phyloP scores from a whole-genome alignment of 2,113 vertebrate genomes.

The Lagopus leucura region DNA sequence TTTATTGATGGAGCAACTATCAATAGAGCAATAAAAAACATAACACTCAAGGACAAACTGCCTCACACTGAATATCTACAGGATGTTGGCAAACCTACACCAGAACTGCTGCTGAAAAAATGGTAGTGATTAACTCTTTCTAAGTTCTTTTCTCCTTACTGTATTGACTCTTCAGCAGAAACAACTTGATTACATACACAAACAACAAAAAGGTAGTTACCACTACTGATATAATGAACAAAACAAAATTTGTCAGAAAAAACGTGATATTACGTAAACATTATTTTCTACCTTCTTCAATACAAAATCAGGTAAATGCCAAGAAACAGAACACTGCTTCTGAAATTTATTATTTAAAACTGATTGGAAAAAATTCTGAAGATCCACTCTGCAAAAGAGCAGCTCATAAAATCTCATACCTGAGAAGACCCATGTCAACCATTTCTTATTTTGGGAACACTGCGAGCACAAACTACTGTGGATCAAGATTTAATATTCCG shows the following conservation, averaged over 20 bases:
- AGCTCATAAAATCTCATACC: not conserved
- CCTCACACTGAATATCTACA: slow-evolving; percentile 63
- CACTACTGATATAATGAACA: not conserved
- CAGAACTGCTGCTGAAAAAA: not conserved
- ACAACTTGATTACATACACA: not conserved
- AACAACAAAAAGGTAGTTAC: not conserved
- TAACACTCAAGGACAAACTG: not conserved
- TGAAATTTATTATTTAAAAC: not conserved
- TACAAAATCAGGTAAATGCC: not conserved
- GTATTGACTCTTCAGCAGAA: not conserved
- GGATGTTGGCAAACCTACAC: slow-evolving; percentile 65
- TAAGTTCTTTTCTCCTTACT: not conserved
- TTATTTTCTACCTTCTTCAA: not conserved
- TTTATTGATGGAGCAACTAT: slow-evolving; percentile 1
- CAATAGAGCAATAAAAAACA: slow-evolving; percentile 21
- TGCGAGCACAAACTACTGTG: not conserved
- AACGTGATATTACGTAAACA: not conserved
- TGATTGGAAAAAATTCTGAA: not conserved
- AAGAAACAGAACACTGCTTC: not conserved
- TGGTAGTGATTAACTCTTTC: not conserved
- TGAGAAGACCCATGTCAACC: not conserved
- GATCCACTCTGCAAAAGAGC: not conserved
- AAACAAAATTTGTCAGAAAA: not conserved
- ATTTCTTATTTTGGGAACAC: not conserved
- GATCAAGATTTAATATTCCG: not conserved